Base-by-base conservation (phyloP, 2,888 invertebrate genomes). In the Sialis lutaria region DNA sequence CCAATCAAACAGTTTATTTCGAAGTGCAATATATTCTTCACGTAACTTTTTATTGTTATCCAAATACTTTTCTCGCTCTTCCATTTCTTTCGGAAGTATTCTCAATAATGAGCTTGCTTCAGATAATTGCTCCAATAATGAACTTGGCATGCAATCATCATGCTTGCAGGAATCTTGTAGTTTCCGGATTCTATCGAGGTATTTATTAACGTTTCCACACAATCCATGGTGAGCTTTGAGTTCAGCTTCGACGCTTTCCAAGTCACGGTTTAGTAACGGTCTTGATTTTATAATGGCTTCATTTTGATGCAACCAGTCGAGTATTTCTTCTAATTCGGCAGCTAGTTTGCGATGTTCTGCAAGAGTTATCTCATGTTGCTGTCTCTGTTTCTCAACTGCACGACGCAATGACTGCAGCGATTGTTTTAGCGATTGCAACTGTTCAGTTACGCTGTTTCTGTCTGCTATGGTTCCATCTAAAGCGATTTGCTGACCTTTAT, bases 401-500 rank as follows among this genome's bases (percentile, higher is more conserved):
- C 87, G 75, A 59, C 88, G 74, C 4, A 93, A 65, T 48, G 79
- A 77, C 46, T 84, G 75, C 10, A 91, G 65, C 53, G 90, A 86
- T 59, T 88, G 87, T 62, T 89, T 91, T 13, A 93, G 62, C 0
- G 83, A 82, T 57, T 91, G 90, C 22, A 93, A 61, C 55, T 91
- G 82, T 59, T 90, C 88, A 2, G 88, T 89, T 6, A 93, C 82
- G 54, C 80, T 80, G 56, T 91, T 91, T 55, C 86, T 75, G 56
- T 92, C 92, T 12, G 84, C 82, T 0, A 86, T 80, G 3, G 87
- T 82, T 40, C 91, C 90, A 65, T 93, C 92, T 1, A 83, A 82
- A 1, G 89, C 89, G 33, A 95, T 92, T 62, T 90, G 88, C 58
- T 89, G 87, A 0, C 92, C 93, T 61, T 92, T 92, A 58, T 93